Conservation (phyloP, 2,113 vertebrate species). For the Gymnobelideus leadbeateri region DNA sequence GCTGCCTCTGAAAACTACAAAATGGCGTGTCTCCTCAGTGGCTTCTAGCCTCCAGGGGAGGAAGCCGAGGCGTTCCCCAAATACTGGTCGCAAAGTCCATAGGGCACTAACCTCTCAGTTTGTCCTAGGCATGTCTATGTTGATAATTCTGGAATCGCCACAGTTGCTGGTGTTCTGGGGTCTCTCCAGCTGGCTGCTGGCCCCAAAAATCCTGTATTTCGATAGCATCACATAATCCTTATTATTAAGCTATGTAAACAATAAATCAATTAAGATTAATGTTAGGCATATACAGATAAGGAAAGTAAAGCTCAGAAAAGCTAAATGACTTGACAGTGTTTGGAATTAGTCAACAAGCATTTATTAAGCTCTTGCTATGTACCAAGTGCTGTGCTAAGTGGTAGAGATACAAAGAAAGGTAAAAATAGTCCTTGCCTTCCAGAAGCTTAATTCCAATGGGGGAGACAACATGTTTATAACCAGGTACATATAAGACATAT, state of each 20-base stretch:
- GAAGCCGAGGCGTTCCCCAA: too few species aligned
- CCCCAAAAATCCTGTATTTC: slow-evolving; percentile 80
- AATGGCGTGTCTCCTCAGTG: too few species aligned
- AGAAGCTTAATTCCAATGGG: not conserved
- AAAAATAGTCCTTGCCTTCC: not conserved
- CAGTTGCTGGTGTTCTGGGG: too few species aligned
- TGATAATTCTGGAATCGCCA: too few species aligned
- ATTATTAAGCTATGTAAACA: slow-evolving; percentile 80
- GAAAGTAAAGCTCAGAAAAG: not conserved
- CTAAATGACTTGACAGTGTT: not conserved
- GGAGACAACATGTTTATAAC: not conserved
- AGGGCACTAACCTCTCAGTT: too few species aligned
- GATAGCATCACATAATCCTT: slow-evolving; percentile 84
- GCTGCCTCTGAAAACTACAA: too few species aligned
- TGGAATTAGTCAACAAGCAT: not conserved
- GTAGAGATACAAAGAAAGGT: not conserved
- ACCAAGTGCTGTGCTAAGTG: not conserved
- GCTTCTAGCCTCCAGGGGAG: too few species aligned
- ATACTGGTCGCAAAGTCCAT: too few species aligned
- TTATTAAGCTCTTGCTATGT: not conserved
- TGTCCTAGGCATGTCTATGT: too few species aligned
- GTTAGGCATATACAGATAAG: slow-evolving; percentile 33
- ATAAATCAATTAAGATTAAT: slow-evolving; percentile 83
- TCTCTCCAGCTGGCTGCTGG: too few species aligned
- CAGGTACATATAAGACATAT: not conserved